Evolutionary conservation across 2,113 vertebrate genomes (phyloP).

Genomic region (Nothocercus julius): DNA sequence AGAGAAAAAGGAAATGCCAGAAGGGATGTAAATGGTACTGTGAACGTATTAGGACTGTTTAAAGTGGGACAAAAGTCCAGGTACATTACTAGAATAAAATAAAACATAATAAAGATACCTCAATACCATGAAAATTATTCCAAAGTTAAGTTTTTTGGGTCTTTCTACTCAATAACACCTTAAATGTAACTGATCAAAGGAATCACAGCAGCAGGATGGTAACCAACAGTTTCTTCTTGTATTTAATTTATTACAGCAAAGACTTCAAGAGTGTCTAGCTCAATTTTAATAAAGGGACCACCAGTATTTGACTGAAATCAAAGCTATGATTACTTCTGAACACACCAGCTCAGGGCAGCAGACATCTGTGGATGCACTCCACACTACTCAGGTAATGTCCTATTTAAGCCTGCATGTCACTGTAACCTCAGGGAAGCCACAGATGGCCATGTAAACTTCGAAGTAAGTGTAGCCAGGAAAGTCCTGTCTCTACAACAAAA

Average conservation of each 20-base stretch:
- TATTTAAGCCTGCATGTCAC: neutral
- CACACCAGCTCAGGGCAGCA: neutral
- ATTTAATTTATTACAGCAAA: neutral
- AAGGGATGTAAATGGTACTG: fast-evolving
- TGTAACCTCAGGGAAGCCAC: neutral
- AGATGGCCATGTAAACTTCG: neutral
- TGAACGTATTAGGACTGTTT: neutral
- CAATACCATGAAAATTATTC: neutral
- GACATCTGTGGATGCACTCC: neutral
- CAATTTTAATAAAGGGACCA: neutral
- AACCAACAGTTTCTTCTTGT: neutral
- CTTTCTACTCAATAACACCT: neutral
- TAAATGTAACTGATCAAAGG: neutral
- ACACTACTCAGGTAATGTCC: neutral
- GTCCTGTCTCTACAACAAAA: neutral
- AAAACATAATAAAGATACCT: fast-evolving
- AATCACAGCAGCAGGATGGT: neutral
- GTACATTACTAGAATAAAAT: neutral
- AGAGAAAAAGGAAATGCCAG: neutral
- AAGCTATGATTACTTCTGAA: neutral
- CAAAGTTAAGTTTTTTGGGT: neutral
- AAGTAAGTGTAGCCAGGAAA: neutral
- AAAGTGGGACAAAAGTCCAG: neutral
- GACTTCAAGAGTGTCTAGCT: neutral
- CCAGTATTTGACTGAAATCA: neutral